phyloP scores from a whole-genome alignment of 2,797 vertebrate genomes.

The Pelobates cultripes region DNA sequence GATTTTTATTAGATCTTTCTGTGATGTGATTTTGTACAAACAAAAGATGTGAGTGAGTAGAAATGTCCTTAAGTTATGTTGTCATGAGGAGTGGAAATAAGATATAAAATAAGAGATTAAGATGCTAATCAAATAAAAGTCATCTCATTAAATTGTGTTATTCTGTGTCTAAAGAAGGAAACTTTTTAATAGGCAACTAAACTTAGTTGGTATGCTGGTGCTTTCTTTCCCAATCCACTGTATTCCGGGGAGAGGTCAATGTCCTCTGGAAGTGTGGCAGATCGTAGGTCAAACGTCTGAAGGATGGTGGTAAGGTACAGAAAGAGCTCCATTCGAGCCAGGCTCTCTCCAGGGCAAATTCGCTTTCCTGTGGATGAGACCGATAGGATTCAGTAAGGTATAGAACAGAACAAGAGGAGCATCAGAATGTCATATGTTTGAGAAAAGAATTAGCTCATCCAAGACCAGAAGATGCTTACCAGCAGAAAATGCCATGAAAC shows the following conservation, averaged over 20 bases:
- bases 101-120: too few species aligned
- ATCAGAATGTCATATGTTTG: background rate
- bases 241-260: conserved; percentile 52
- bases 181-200: background rate
- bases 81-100: too few species aligned
- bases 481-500: conserved; percentile 47
- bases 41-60: too few species aligned
- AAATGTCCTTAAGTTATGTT: too few species aligned
- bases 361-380: conserved; percentile 28
- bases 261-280: conserved; percentile 11
- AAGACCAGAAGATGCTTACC: conserved; percentile 3
- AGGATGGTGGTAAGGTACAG: conserved; percentile 38
- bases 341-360: conserved; percentile 37
- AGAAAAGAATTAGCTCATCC: background rate
- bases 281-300: conserved; percentile 35
- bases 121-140: too few species aligned
- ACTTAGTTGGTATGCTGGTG: conserved; percentile 32
- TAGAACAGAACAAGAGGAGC: background rate
- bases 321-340: conserved; percentile 43
- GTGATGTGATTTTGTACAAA: too few species aligned
- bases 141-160: too few species aligned
- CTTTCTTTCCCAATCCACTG: conserved; percentile 40
- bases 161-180: background rate
- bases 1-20: too few species aligned
- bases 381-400: background rate